Conservation (phyloP, 2,888 invertebrate species). For the Saturnia japonica region DNA sequence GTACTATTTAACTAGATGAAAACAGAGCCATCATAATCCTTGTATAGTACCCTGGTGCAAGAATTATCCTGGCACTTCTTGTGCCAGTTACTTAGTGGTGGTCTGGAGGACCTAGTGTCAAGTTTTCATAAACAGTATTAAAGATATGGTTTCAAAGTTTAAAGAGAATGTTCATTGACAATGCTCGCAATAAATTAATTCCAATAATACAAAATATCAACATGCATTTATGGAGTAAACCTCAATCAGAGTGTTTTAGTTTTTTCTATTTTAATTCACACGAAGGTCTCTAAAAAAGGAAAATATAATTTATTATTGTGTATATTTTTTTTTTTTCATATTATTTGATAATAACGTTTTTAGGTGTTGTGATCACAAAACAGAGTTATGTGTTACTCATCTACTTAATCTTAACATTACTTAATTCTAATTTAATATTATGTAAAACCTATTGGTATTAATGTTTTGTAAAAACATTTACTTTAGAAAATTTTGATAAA, state of each 20-base stretch:
- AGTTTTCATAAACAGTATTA: background rate
- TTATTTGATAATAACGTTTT: background rate
- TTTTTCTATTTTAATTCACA: background rate
- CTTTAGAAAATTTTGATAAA: too few relatives aligned
- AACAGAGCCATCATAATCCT: too few relatives aligned
- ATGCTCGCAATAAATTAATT: background rate
- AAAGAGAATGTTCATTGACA: background rate
- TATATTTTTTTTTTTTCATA: background rate
- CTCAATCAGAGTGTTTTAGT: background rate
- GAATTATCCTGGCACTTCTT: too few relatives aligned
- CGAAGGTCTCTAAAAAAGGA: background rate
- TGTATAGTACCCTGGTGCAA: background rate
- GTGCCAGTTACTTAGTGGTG: too few relatives aligned
- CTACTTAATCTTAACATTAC: background rate
- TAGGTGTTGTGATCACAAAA: background rate
- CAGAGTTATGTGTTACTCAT: background rate
- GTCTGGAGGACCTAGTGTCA: too few relatives aligned
- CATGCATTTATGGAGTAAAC: background rate
- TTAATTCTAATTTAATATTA: background rate
- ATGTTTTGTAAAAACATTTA: conserved; percentile 6
- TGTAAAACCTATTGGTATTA: background rate
- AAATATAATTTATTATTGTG: background rate
- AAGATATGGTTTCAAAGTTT: background rate
- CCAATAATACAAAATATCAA: background rate
- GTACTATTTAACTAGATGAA: too few relatives aligned